Conservation (phyloP, 1,140 invertebrate genomes). For the Aphis gossypii region DNA sequence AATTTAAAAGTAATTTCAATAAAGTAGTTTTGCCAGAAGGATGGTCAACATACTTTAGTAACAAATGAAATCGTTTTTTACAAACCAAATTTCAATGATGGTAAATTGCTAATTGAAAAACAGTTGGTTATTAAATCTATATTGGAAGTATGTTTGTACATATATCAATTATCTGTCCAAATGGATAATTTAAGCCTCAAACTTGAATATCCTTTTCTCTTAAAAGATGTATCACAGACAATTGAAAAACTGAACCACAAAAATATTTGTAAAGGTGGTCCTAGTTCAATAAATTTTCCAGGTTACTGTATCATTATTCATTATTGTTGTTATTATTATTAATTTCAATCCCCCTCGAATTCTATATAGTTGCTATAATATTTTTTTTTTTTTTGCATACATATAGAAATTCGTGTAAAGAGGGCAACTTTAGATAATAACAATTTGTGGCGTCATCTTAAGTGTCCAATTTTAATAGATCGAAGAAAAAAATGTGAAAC, state of each 20-base stretch:
- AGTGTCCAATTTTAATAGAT: neutral
- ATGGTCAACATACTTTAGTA: neutral
- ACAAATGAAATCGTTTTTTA: slow-evolving; percentile 16
- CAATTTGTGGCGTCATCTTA: neutral
- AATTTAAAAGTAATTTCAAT: neutral
- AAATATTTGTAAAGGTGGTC: neutral
- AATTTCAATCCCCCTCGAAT: neutral
- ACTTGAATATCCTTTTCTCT: neutral
- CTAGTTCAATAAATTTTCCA: neutral
- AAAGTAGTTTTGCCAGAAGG: neutral
- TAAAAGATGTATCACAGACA: neutral
- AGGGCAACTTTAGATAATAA: too few species aligned
- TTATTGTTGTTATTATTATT: neutral
- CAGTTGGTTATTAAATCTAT: neutral
- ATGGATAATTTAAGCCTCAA: neutral
- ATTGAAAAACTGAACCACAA: neutral
- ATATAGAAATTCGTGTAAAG: too few species aligned
- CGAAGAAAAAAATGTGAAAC: neutral
- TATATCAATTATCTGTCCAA: neutral
- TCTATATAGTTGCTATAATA: neutral
- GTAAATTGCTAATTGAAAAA: slow-evolving; percentile 13
- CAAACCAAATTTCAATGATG: neutral
- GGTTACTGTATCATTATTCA: neutral
- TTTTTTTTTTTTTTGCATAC: neutral
- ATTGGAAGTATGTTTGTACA: neutral